These are phyloP conservation scores for Agapornis canus DNA, from an alignment of 2,797 vertebrate species.

Conservation along the genomic window DNA sequence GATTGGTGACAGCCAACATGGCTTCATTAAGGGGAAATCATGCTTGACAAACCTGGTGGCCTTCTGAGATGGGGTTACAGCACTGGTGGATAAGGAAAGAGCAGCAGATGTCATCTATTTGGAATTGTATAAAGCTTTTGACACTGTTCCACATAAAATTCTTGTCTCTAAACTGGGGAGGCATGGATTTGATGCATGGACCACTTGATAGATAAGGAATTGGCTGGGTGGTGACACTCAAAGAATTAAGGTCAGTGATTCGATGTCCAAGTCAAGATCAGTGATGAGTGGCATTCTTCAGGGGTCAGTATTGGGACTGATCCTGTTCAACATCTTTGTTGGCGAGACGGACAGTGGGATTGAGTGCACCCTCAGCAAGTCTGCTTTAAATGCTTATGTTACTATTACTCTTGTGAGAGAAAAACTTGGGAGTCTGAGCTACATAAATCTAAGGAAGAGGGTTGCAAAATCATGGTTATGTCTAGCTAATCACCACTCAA, in stretches of 20 bases:
- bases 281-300: background rate
- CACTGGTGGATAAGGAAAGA: background rate
- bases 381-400: background rate
- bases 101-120: background rate
- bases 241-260: background rate
- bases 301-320: background rate
- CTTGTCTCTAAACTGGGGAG: background rate
- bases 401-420: background rate
- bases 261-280: background rate
- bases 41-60: background rate
- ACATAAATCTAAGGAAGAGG: background rate
- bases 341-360: background rate
- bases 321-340: background rate
- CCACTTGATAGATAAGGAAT: background rate
- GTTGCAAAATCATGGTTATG: accelerated
- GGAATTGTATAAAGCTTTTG: background rate
- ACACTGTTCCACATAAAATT: background rate
- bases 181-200: background rate
- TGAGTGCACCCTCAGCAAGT: background rate
- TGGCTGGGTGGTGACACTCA: background rate
- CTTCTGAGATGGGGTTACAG: background rate
- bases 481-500: background rate
- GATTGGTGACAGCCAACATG: background rate
- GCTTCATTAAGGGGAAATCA: background rate
- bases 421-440: background rate